Conservation (phyloP, 2,113 vertebrate genomes). For the Ia io region DNA sequence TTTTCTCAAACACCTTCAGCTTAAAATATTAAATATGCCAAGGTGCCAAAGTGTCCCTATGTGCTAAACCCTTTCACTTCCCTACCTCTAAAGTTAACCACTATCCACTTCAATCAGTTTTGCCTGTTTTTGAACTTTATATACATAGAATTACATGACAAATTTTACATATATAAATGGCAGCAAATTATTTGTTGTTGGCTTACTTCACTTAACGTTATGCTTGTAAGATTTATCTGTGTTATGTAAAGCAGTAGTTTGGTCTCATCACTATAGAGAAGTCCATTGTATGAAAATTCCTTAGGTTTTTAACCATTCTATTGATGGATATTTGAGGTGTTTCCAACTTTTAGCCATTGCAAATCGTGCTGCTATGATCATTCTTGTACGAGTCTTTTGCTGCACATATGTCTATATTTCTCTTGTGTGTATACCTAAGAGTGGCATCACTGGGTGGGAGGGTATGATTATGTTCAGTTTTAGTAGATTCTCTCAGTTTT, state of each 20-base stretch:
- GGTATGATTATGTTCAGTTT: background rate
- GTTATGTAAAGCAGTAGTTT: background rate
- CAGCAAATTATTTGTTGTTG: background rate
- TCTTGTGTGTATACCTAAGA: background rate
- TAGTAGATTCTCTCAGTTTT: background rate
- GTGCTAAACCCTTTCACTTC: background rate
- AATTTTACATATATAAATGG: background rate
- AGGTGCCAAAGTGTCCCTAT: background rate
- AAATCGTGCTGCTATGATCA: background rate
- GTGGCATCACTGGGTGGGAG: background rate
- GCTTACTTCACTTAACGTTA: background rate
- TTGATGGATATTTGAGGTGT: background rate
- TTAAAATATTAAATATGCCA: background rate
- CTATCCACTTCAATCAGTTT: background rate
- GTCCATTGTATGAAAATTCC: background rate
- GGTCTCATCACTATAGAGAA: background rate
- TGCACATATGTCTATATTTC: background rate
- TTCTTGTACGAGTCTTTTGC: background rate
- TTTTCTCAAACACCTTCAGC: background rate
- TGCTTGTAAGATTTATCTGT: background rate
- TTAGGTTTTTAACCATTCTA: background rate
- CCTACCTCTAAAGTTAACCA: background rate
- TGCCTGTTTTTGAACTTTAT: background rate
- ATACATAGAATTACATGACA: background rate
- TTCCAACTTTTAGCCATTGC: background rate